Evolutionary conservation across 1,140 invertebrate species (phyloP), one percentile per base, ranked within the genome.

Genomic region (Leptonema lineaticorne): DNA sequence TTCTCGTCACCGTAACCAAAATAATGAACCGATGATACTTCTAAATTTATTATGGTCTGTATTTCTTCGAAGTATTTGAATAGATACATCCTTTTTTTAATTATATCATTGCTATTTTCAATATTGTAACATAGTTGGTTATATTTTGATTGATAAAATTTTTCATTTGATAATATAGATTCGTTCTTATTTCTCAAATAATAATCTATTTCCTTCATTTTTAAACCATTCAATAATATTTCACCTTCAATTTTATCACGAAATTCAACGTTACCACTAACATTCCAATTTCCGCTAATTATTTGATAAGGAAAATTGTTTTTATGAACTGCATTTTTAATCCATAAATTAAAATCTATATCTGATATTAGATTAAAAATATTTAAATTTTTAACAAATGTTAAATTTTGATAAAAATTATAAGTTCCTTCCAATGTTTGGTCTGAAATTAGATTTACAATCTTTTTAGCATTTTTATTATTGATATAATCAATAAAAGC

Each of bases 281-380:
- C 46, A 41, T 66, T 65, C 67, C 67, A 71, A 14, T 60, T 69
- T 48, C 70, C 63, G 18, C 46, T 26, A 2, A 68, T 65, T n/a
- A 22, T 24, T 14, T 37, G 37, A 18, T 63, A 46, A 16, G 65
- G 53, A 29, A 46, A 37, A 33, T 64, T 28, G 16, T 71, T 68
- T 11, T 20, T 63, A 37, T 60, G 65, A 4, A 71, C 22, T 16
- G 69, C 65, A 68, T 71, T 71, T 59, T 68, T 63, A 27, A 71
- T 64, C 69, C 69, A 71, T 20, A 64, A 45, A n/a, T 71, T 45
- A 16, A 71, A 65, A 28, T 71, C 62, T 22, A 71, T 45, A 41
- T 46, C 45, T 14, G 64, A 68, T 6, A 71, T 41, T 5, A 8
- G 18, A 18, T 63, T 41, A 8, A 57, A 41, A n/a, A 69, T 37